Percentiles rank a stretch among this genome's conserved stretches.
These are phyloP conservation scores for Molorchus minor DNA, from an alignment of 2,888 invertebrate species.

Conservation along the genomic window DNA sequence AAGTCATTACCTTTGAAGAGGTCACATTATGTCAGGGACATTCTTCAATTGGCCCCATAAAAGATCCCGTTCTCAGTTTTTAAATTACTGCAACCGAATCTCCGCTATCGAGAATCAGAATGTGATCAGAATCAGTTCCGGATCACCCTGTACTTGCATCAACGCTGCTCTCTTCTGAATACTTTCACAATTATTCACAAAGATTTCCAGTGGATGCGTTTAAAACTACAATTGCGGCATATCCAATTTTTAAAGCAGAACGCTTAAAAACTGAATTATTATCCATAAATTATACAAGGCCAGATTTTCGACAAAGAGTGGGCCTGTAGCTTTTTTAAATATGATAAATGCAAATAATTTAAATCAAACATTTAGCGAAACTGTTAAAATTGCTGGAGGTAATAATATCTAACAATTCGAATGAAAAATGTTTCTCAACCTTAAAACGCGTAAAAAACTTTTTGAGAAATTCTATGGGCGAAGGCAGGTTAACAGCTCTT, in stretches of 20 bases:
- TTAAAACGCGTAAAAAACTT: conserved; percentile 13
- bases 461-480: conserved; percentile 9
- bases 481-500: background rate
- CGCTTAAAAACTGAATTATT: conserved; percentile 9
- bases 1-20: too few relatives aligned
- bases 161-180: background rate
- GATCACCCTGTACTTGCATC: too few relatives aligned
- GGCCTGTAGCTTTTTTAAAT: conserved; percentile 8
- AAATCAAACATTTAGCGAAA: conserved; percentile 3
- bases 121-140: too few relatives aligned
- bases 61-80: too few relatives aligned
- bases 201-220: background rate
- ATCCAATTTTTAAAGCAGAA: conserved; percentile 4
- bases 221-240: background rate
- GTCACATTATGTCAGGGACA: too few relatives aligned
- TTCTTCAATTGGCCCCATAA: too few relatives aligned
- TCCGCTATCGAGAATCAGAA: too few relatives aligned
- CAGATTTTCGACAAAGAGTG: background rate
- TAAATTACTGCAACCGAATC: too few relatives aligned
- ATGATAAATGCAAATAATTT: conserved; percentile 3
- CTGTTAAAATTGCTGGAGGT: conserved; percentile 6
- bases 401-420: too few relatives aligned
- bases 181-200: background rate
- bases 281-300: background rate
- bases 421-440: conserved; percentile 1